Conservation (phyloP, 2,797 vertebrate genomes). For the Borostomias antarcticus region DNA sequence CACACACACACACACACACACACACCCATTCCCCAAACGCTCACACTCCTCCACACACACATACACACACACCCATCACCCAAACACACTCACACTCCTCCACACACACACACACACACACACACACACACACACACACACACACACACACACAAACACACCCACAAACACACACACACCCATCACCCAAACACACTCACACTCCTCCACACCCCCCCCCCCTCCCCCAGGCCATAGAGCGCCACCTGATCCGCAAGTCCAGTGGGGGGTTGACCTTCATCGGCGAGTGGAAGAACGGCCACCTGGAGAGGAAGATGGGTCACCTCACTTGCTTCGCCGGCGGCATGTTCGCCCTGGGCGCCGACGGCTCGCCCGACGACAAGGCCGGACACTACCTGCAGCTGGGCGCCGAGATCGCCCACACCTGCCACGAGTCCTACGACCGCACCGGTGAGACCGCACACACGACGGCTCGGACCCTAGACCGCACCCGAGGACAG, state of each 20-base stretch:
- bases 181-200: background rate
- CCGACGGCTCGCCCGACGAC: conserved; percentile 92
- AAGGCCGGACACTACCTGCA: conserved; percentile 97
- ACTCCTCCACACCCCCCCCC: background rate
- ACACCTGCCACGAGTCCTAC: conserved; percentile 96
- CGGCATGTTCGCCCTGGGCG: conserved; percentile 95
- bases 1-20: background rate
- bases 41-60: background rate
- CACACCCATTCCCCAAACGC: background rate
- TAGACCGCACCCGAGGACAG: conserved; percentile 5
- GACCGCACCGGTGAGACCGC: conserved; percentile 87
- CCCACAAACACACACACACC: background rate
- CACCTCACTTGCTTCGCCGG: conserved; percentile 97
- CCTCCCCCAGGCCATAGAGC: conserved; percentile 89
- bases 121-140: background rate
- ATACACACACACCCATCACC: background rate
- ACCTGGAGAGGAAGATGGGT: conserved; percentile 98
- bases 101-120: background rate
- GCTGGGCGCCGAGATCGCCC: conserved; percentile 97
- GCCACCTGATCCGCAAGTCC: conserved; percentile 95
- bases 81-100: background rate
- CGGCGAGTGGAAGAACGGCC: conserved; percentile 98
- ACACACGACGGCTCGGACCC: too few species aligned
- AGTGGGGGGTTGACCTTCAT: conserved; percentile 94
- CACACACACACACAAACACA: background rate